phyloP scores from a whole-genome alignment of 2,797 vertebrate genomes.

The Tokudaia muenninki region DNA sequence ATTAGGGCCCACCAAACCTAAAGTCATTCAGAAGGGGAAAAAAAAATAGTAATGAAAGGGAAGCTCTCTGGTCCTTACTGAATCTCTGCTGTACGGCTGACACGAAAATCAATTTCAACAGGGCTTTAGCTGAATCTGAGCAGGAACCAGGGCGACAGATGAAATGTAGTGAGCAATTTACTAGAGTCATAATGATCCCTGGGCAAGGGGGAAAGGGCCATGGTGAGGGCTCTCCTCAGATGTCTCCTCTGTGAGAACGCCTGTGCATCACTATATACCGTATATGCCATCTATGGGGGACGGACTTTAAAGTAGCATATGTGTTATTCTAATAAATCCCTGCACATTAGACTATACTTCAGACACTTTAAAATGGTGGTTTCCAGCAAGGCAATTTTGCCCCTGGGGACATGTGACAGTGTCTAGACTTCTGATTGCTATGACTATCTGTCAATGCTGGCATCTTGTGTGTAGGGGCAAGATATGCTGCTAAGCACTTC shows the following conservation, averaged over 20 bases:
- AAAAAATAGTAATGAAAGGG: slow-evolving; percentile 67
- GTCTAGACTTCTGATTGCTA: background rate
- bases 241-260: background rate
- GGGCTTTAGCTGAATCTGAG: slow-evolving; percentile 76
- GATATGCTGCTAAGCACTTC: background rate
- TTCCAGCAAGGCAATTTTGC: background rate
- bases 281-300: background rate
- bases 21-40: slow-evolving; percentile 22
- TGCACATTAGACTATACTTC: background rate
- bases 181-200: slow-evolving; percentile 64
- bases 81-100: slow-evolving; percentile 69
- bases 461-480: background rate
- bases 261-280: background rate
- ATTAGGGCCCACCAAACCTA: slow-evolving; percentile 76
- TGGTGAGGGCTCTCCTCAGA: background rate
- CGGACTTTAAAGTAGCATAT: background rate
- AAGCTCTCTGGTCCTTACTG: slow-evolving; percentile 69
- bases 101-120: slow-evolving; percentile 80
- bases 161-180: slow-evolving; percentile 73
- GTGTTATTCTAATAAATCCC: background rate
- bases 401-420: background rate
- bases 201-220: background rate
- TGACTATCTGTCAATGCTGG: background rate
- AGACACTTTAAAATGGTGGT: background rate
- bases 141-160: slow-evolving; percentile 70